Conservation (phyloP, 2,888 invertebrate species). For the Brenthis hecate region DNA sequence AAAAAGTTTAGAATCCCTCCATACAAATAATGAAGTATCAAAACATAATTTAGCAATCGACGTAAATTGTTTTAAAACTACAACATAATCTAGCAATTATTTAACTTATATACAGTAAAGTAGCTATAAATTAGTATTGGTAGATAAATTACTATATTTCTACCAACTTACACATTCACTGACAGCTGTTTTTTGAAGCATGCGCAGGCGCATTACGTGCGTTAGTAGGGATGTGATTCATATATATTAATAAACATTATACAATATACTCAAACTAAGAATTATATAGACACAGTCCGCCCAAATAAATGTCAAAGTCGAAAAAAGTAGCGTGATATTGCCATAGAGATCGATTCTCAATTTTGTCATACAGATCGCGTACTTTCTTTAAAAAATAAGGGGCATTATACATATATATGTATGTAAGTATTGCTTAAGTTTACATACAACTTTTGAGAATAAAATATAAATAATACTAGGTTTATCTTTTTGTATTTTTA, state of each 20-base stretch:
- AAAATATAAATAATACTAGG: no score
- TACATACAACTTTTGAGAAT: no score
- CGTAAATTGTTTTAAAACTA: not conserved
- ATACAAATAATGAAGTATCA: not conserved
- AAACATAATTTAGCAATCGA: not conserved
- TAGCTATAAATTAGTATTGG: constrained; percentile 10
- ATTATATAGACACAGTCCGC: no score
- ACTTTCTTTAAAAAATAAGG: no score
- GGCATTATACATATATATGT: no score
- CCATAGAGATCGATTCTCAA: no score
- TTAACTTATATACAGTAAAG: not conserved
- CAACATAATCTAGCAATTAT: not conserved
- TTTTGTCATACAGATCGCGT: no score
- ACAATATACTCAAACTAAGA: no score
- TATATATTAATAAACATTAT: constrained; percentile 1
- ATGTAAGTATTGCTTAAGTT: no score
- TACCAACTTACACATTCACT: not conserved
- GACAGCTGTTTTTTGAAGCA: not conserved
- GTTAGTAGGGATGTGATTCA: constrained; percentile 9
- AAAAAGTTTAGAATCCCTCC: not conserved
- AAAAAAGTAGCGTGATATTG: no score
- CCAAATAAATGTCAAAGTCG: no score
- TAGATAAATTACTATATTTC: constrained; percentile 4
- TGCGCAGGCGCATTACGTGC: constrained; percentile 8
- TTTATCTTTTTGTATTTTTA: no score